These are phyloP conservation scores for Lontra canadensis DNA, from an alignment of 2,113 vertebrate genomes.

Conservation along the genomic window DNA sequence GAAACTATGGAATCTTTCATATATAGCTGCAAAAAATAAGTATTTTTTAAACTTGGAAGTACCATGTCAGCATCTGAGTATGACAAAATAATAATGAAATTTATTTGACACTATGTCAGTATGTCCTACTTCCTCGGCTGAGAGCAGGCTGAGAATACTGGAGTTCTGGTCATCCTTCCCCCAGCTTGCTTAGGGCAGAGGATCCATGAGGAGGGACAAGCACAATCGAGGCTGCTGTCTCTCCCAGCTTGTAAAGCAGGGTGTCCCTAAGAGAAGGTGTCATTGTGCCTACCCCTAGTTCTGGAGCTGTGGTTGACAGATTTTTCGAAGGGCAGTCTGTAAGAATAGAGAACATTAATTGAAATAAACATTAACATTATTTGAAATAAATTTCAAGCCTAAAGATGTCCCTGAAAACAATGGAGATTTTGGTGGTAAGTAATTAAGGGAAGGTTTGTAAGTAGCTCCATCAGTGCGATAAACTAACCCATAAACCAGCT, in stretches of 20 bases:
- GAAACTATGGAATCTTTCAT: neutral
- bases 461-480: neutral
- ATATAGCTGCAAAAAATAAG: neutral
- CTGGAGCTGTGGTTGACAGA: neutral
- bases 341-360: neutral
- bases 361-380: neutral
- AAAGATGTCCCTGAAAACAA: neutral
- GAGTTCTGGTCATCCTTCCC: neutral
- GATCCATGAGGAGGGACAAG: neutral
- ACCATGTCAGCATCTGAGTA: neutral
- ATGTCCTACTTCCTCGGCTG: neutral
- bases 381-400: neutral
- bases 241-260: neutral
- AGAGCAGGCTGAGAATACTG: neutral
- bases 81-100: neutral
- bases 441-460: neutral
- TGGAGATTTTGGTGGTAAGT: neutral
- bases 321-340: neutral
- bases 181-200: neutral
- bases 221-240: neutral
- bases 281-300: neutral
- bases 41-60: neutral
- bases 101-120: neutral
- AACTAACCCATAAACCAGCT: neutral
- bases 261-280: neutral